Evolutionary conservation across 2,797 vertebrate genomes (phyloP), one percentile per base, ranked within the genome.

Genomic region (Muscicapa comitata): DNA sequence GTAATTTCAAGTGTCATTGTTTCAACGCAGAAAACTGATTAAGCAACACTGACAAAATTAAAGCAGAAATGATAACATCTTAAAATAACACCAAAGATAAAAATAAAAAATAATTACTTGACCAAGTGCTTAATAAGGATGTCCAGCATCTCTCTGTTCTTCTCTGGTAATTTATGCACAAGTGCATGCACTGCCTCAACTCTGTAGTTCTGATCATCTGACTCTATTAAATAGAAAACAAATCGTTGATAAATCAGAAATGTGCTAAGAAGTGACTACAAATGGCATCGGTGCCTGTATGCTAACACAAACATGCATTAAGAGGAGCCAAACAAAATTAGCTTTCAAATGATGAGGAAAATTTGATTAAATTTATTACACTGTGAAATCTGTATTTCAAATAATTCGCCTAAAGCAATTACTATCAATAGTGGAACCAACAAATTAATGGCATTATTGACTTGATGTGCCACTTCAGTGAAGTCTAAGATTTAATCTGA

Each of bases 131-230:
- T 99, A 95, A 99, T 99, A 85, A 99, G 98, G 84, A 99, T 98
- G 97, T 99, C 99, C 98, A 99, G 98, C 99, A 99, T 99, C 97
- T 99, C 99, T 93, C 98, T 98, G 98, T 99, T 99, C 96, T 98
- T 99, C 85, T 99, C 99, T 0, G 99, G 99, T 74, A 99, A 97
- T 95, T 98, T 99, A 93, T 99, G 98, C 77, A 99, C 98, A 97
- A 99, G 95, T 0, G 99, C 98, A 19, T 99, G 99, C 67, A 99
- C 99, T 7, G 99, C 99, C 93, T 99, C 98, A 74, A 99, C 99
- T 83, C 99, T 98, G 98, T 99, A 99, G 97, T 99, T 99, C 92
- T 99, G 99, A 96, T 99, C 99, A 94, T 99, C 99, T 3, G 99
- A 99, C 95, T 99, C 99, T 99, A 97, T 93, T 72, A 96, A 88